Evolutionary conservation across 2,113 vertebrate species (phyloP), one percentile per base, ranked within the genome.

Genomic region (Pteropus alecto): DNA sequence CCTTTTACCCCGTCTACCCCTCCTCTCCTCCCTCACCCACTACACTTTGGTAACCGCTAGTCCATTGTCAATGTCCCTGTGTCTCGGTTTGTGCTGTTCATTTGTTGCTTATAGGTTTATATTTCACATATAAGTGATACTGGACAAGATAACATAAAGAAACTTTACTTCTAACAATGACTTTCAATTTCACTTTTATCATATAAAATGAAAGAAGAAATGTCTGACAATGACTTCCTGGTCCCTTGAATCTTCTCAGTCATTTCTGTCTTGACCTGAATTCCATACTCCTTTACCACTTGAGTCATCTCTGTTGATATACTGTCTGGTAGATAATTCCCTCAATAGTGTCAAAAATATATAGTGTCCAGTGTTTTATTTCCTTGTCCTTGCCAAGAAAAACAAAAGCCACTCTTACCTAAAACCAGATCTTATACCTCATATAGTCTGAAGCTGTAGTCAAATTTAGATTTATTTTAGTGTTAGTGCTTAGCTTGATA

Each of bases 341-440:
- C n/a, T 91, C 43, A 93, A 74, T 54, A 71, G 18, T 81, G 60
- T 96, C 63, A 97, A 60, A 96, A 84, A 90, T 76, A 54, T 63
- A 38, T 33, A 84, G 38, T 71, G 60, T 3, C 6, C 74, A 30
- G 7, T 21, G 21, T 84, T 76, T 81, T 79, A 38, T 87, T 95
- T 95, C 18, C 4, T 70, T 74, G 67, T 83, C 70, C 41, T 84
- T 74, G 7, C 65, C 54, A 22, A 87, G 18, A 38, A 58, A 95
- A 95, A 73, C 38, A 88, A 91, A 85, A 65, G 16, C 4, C 14
- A 26, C 4, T 56, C 22, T 79, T 54, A 41, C 61, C 8, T 68
- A 77, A 81, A 15, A 82, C 1, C 8, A 89, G 48, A 78, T 41
- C 18, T 61, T 89, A 10, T 2, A 73, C 9, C 7, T 82, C 19